Evolutionary conservation across 1,140 invertebrate genomes (phyloP).

Genomic region (Rhagoletis pomonella): DNA sequence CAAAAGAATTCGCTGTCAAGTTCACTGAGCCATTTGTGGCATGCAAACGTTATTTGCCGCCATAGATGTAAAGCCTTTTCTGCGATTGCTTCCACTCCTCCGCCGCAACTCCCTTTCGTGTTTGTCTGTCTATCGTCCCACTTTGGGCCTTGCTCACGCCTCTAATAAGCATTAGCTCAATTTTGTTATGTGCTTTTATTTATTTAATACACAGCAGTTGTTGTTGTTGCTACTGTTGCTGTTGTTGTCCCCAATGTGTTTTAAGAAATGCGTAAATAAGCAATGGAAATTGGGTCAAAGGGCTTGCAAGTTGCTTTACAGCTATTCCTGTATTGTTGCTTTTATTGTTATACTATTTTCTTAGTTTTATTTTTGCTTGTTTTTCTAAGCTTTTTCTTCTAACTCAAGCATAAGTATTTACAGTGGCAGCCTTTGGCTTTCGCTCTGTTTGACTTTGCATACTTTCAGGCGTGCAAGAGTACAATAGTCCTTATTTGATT

Average conservation of each 20-base stretch:
- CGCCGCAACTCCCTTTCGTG: neutral
- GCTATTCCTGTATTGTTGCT: neutral
- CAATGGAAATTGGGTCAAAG: constrained; percentile 54
- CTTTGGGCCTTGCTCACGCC: neutral
- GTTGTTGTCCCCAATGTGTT: neutral
- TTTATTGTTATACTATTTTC: neutral
- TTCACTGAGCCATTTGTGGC: constrained; percentile 57
- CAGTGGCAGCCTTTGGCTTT: neutral
- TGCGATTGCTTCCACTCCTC: no score
- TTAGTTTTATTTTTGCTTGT: neutral
- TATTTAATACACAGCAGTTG: neutral
- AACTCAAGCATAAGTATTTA: neutral
- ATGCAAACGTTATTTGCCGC: constrained; percentile 29
- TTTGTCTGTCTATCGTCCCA: neutral
- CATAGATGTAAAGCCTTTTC: neutral
- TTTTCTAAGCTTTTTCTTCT: no score
- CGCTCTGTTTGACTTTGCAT: neutral
- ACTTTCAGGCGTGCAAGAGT: neutral
- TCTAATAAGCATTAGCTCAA: neutral
- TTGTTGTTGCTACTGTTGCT: neutral
- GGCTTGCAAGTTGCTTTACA: neutral
- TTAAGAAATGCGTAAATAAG: constrained; percentile 19
- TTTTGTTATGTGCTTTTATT: neutral
- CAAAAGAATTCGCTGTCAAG: constrained; percentile 54
- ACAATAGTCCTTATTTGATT: constrained; percentile 22